Evolutionary conservation across 2,797 vertebrate genomes (phyloP).

Genomic region (Mus caroli): DNA sequence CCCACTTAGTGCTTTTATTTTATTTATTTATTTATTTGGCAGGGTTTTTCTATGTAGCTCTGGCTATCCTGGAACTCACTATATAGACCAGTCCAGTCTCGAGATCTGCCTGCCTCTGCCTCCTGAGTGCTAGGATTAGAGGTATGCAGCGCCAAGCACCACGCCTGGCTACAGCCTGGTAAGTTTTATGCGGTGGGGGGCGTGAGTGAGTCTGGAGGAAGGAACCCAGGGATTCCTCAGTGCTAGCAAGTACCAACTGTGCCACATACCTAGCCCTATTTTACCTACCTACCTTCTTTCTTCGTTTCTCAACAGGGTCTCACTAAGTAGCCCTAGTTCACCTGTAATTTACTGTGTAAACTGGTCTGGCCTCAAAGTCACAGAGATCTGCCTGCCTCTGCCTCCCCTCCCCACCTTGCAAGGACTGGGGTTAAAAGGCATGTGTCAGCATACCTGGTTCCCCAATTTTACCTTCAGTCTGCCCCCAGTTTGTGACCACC

Average conservation of each 20-base stretch:
- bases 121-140: background rate
- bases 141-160: too few relatives aligned
- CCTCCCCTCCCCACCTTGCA: background rate
- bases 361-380: background rate
- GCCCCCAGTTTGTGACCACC: background rate
- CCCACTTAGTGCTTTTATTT: background rate
- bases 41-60: background rate
- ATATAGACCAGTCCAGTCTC: background rate
- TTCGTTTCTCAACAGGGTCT: background rate
- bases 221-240: too few relatives aligned
- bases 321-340: background rate
- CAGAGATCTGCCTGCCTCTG: background rate
- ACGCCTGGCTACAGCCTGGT: background rate
- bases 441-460: too few relatives aligned
- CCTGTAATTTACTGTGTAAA: background rate
- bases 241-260: background rate
- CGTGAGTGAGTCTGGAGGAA: background rate
- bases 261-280: background rate
- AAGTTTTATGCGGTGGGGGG: background rate
- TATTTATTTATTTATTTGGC: too few relatives aligned
- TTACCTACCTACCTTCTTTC: background rate
- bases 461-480: background rate
- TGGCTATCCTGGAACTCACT: background rate
- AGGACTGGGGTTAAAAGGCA: background rate
- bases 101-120: background rate